Conservation (phyloP, 2,113 vertebrate species). For the Odontesthes bonariensis region DNA sequence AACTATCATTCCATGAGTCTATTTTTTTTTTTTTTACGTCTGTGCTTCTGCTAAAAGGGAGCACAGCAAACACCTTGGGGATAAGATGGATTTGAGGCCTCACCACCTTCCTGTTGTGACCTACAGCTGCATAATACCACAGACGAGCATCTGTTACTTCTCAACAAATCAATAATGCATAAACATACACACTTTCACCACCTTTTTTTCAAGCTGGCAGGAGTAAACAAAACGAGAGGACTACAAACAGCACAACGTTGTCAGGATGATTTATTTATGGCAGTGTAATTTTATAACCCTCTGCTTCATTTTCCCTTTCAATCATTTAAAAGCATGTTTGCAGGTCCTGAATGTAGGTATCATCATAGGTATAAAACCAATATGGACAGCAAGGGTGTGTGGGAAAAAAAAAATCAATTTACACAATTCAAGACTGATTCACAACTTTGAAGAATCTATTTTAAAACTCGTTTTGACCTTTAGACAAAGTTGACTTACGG, state of each 20-base stretch:
- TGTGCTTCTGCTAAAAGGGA: neutral
- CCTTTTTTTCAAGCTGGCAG: neutral
- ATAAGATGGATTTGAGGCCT: neutral
- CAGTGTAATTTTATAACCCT: neutral
- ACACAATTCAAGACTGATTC: neutral
- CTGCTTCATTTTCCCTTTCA: no score
- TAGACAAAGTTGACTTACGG: no score
- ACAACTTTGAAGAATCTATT: neutral
- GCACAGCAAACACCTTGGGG: neutral
- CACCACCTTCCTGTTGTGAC: neutral
- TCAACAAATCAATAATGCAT: conserved; percentile 14
- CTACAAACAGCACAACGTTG: neutral
- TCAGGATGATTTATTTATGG: no score
- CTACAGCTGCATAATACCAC: conserved; percentile 10
- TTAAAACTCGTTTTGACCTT: no score
- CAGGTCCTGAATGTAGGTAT: neutral
- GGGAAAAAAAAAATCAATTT: neutral
- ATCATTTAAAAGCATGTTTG: no score
- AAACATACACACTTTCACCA: neutral
- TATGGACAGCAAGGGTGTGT: neutral
- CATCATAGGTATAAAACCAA: neutral
- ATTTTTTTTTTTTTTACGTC: neutral
- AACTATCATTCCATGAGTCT: no score
- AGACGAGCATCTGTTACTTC: conserved; percentile 8
- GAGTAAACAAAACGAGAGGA: neutral